Conservation (phyloP, 1,140 invertebrate species). For the Belonocnema kinseyi region DNA sequence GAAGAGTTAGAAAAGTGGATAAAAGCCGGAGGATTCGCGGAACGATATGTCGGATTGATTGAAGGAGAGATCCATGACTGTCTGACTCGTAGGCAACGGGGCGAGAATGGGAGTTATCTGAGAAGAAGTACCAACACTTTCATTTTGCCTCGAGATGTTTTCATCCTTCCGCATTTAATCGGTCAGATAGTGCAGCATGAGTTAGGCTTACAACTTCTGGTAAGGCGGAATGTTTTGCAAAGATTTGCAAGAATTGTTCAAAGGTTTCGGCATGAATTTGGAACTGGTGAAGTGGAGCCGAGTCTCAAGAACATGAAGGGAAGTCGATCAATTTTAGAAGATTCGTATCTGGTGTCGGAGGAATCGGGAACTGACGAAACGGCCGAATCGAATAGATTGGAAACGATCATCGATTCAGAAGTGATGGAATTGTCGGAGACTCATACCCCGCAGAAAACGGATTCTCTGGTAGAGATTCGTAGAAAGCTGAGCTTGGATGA, state of each 20-base stretch:
- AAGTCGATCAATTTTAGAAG: constrained; percentile 56
- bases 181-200: constrained; percentile 89
- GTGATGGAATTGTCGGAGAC: constrained; percentile 56
- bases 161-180: constrained; percentile 90
- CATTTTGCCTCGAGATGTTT: constrained; percentile 77
- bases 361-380: constrained; percentile 60
- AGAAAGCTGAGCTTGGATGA: constrained; percentile 69
- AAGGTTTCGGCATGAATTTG: constrained; percentile 64
- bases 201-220: constrained; percentile 82
- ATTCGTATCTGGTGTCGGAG: constrained; percentile 55
- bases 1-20: constrained; percentile 73
- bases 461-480: constrained; percentile 59
- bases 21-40: constrained; percentile 66
- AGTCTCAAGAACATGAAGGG: constrained; percentile 50
- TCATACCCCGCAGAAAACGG: constrained; percentile 51
- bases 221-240: constrained; percentile 70
- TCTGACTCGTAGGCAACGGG: constrained; percentile 88
- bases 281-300: constrained; percentile 46
- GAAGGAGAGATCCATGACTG: constrained; percentile 92
- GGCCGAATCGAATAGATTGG: constrained; percentile 60
- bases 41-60: constrained; percentile 89
- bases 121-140: constrained; percentile 75
- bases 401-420: constrained; percentile 71
- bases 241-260: constrained; percentile 65
- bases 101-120: constrained; percentile 87